Evolutionary conservation across 2,888 invertebrate species (phyloP).

Genomic region (Ophion slaviceki): DNA sequence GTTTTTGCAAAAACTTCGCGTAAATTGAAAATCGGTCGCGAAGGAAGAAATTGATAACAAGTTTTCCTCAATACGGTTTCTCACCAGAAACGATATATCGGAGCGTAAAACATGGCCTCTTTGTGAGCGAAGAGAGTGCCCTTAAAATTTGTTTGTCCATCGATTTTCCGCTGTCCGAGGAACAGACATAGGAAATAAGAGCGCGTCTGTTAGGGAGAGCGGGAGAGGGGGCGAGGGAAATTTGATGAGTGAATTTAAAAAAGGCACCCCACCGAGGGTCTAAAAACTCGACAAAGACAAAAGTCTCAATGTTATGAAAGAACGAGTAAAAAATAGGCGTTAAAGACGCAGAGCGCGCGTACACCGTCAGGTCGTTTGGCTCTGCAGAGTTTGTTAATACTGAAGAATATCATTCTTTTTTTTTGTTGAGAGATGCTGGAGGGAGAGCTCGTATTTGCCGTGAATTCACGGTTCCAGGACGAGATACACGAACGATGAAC

Average conservation of each 20-base stretch:
- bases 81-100: slow-evolving; percentile 17
- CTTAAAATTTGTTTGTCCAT: slow-evolving; percentile 19
- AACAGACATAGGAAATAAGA: slow-evolving; percentile 10
- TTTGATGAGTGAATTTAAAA: slow-evolving; percentile 15
- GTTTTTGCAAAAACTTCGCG: slow-evolving; percentile 9
- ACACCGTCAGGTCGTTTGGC: slow-evolving; percentile 59
- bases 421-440: slow-evolving; percentile 74
- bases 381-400: slow-evolving; percentile 74
- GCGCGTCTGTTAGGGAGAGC: slow-evolving; percentile 9
- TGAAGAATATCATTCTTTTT: slow-evolving; percentile 74
- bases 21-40: neutral
- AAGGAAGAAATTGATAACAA: slow-evolving; percentile 6
- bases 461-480: slow-evolving; percentile 12
- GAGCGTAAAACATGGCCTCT: slow-evolving; percentile 10
- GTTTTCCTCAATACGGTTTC: slow-evolving; percentile 10
- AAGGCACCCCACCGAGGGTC: slow-evolving; percentile 1
- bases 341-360: slow-evolving; percentile 58
- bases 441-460: slow-evolving; percentile 52
- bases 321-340: slow-evolving; percentile 52
- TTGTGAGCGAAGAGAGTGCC: slow-evolving; percentile 13
- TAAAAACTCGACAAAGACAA: slow-evolving; percentile 43
- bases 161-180: slow-evolving; percentile 2
- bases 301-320: slow-evolving; percentile 42
- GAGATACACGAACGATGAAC: slow-evolving; percentile 46
- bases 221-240: slow-evolving; percentile 44